Base-by-base conservation (phyloP, 2,113 vertebrate species). In the Hiodon tergisus region DNA sequence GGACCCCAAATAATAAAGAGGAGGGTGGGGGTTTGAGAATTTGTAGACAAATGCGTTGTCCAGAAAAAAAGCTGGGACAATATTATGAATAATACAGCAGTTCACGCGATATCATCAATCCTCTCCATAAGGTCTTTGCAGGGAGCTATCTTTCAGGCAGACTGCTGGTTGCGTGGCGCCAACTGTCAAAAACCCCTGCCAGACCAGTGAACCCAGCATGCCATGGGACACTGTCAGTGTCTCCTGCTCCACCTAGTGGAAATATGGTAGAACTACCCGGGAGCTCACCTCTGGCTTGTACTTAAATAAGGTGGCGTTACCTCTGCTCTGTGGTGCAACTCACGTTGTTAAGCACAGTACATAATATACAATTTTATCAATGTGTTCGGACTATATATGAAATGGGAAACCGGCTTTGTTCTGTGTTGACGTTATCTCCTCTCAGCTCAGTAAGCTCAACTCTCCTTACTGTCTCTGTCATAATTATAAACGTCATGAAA, bases 171-270 rank as follows among this genome's bases (percentile, higher is more conserved):
- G 14, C 14, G 61, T 67, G 66, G 76, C 71, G 80, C 73, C 57
- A 31, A 17, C 54, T 48, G 31, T 16, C 57, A 59, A 59, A 59
- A 2, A 7, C 57, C 57, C 57, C 17, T 63, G 61, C n/a, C 61
- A 63, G 6, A 3, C 14, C 3, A 11, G 13, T 53, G 7, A 57
- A 57, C 5, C 5, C 13, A 4, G 4, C 54, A 14, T 55, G 10
- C 47, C 14, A 16, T 14, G 16, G 48, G 6, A 74, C 63, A 2
- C 1, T 17, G 13, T 54, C 14, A 6, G 59, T 59, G 69, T 67
- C 84, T 83, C 84, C 67, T 46, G 66, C 85, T 58, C 88, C 88
- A 85, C 85, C 88, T 88, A 83, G 87, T 91, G 89, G 85, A 65
- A 74, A 65, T 31, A 78, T 71, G 7, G 17, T 51, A 71, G 65